phyloP scores from a whole-genome alignment of 2,797 vertebrate species.

The Chaetophractus vellerosus region DNA sequence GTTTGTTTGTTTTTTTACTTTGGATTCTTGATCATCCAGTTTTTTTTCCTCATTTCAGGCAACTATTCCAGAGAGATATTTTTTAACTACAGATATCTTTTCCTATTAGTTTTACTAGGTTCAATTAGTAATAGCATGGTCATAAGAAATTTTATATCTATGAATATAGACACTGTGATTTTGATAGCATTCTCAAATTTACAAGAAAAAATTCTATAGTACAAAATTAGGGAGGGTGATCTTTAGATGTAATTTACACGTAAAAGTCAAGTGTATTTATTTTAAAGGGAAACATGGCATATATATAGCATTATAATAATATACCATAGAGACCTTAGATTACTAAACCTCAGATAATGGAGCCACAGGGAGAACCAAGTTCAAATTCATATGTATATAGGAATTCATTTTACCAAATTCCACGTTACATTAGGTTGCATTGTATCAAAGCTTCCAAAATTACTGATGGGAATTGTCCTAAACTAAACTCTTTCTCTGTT shows the following conservation, averaged over 20 bases:
- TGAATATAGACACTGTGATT: conserved; percentile 59
- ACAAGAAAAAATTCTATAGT: conserved; percentile 53
- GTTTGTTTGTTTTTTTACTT: not conserved
- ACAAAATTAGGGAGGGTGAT: conserved; percentile 20
- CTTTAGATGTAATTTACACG: conserved; percentile 47
- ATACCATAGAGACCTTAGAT: not conserved
- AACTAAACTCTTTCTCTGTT: conserved; percentile 40
- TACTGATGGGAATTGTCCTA: conserved; percentile 2
- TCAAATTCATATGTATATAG: conserved; percentile 59
- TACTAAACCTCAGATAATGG: conserved; percentile 24
- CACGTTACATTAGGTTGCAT: not conserved
- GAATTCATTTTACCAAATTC: conserved; percentile 65
- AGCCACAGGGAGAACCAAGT: conserved; percentile 47
- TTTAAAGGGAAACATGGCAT: conserved; percentile 48
- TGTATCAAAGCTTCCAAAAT: conserved; percentile 25
- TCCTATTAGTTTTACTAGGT: conserved; percentile 52
- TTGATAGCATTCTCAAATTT: conserved; percentile 63
- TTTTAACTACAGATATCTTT: conserved; percentile 46
- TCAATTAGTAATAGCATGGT: conserved; percentile 62
- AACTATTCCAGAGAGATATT: conserved; percentile 62
- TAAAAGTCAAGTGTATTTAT: conserved; percentile 55
- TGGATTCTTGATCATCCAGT: conserved; percentile 14
- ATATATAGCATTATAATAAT: not conserved
- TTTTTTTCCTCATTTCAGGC: conserved; percentile 51
- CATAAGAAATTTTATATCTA: conserved; percentile 15